Evolutionary conservation across 2,797 vertebrate species (phyloP), one percentile per base, ranked within the genome.

Genomic region (Novumbra hubbsi): DNA sequence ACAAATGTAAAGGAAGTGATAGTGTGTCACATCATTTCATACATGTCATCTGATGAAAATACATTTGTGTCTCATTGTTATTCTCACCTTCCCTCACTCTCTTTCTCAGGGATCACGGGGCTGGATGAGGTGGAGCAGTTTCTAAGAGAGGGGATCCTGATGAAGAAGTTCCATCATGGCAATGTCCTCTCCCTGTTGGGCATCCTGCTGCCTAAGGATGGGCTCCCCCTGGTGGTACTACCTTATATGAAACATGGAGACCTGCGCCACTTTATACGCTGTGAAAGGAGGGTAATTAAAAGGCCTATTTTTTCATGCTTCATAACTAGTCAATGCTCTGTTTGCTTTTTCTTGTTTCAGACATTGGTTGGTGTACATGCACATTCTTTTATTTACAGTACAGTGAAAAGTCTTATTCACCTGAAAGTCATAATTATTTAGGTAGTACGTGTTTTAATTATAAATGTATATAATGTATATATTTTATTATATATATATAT

Each of bases 181-280:
- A 96, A 99, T 14, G 95, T 99, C 17, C 90, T 99, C 68, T 96
- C 96, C 0, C 91, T 99, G 78, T 89, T 97, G 49, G 98, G 97
- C 4, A 96, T 99, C 38, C 91, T 95, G 89, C 89, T 99, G 74
- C 97, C 97, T 0, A 88, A 89, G 73, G 93, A 95, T 0, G 96
- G 96, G 67, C 94, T 98, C 70, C 98, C 98, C 48, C 89, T 94
- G 0, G 97, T 99, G 30, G 92, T 99, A 70, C 90, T 99, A 28
- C 97, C 97, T 0, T 98, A 95, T 60, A 99, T 99, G 98, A 94
- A 91, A 82, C 97, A 99, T 0, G 97, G 98, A 73, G 98, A 99
- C 85, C 90, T 99, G 81, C 94, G 96, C 8, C 95, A 94, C 64
- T 98, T 99, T 85, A 95, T 98, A 78, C 96, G 97, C 2, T 92